A percentile compares a stretch with the other conserved stretches of the same genome.
Conservation (phyloP, 2,113 vertebrate species). For the Xiphias gladius region DNA sequence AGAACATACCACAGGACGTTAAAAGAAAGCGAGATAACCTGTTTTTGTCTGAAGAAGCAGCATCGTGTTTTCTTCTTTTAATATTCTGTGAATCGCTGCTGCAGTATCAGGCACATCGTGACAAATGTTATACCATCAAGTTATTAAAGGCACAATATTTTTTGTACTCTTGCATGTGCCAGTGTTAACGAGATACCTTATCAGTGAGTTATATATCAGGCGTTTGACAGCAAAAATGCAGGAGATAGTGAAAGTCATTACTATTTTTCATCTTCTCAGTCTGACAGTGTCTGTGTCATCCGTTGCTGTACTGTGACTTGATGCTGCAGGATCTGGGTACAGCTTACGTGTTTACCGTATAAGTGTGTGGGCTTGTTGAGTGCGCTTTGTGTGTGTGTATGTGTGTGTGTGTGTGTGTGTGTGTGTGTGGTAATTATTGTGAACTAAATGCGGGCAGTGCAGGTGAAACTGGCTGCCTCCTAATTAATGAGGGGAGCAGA, state of each 20-base stretch:
- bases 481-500: constrained; percentile 87
- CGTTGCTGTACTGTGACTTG: constrained; percentile 10
- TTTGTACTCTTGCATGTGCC: neutral
- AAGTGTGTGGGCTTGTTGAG: constrained; percentile 62
- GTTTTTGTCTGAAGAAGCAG: constrained; percentile 31
- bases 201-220: constrained; percentile 2
- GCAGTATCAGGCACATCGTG: constrained; percentile 2
- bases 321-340: constrained; percentile 30
- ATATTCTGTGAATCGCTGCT: constrained; percentile 2
- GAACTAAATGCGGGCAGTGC: constrained; percentile 84
- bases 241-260: constrained; percentile 4
- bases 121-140: neutral
- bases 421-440: constrained; percentile 83
- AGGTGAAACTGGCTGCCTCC: constrained; percentile 86
- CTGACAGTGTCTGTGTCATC: constrained; percentile 18
- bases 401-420: constrained; percentile 45
- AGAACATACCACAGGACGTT: constrained; percentile 40
- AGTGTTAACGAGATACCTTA: neutral
- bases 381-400: constrained; percentile 32
- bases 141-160: constrained; percentile 24
- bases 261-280: neutral
- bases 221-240: neutral
- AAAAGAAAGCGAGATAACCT: constrained; percentile 3
- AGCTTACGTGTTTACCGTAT: constrained; percentile 36
- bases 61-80: neutral